A percentile compares a stretch with the other conserved stretches of the same genome.
phyloP scores from a whole-genome alignment of 2,888 invertebrate species.

The Aphelenchoides bicaudatus region DNA sequence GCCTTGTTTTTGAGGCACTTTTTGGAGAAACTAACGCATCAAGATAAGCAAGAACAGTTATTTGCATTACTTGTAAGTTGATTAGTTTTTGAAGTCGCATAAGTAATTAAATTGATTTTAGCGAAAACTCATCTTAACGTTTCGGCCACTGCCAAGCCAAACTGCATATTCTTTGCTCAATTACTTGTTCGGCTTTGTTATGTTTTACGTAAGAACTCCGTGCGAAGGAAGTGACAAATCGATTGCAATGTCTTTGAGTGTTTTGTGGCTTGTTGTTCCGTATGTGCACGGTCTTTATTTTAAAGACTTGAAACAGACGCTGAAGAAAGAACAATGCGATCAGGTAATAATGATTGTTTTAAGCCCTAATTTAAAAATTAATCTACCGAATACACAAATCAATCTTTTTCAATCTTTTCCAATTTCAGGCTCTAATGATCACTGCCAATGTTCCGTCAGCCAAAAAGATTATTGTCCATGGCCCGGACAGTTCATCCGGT shows the following conservation, averaged over 20 bases:
- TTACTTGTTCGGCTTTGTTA: slow-evolving; percentile 93
- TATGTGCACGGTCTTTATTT: slow-evolving; percentile 98
- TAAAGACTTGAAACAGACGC: slow-evolving; percentile 95
- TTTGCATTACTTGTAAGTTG: neutral
- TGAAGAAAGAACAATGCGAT: slow-evolving; percentile 97
- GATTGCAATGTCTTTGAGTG: slow-evolving; percentile 86
- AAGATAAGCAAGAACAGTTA: slow-evolving; percentile 60
- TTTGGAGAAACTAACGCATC: slow-evolving; percentile 80
- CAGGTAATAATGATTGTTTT: slow-evolving; percentile 64
- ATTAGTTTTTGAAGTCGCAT: slow-evolving; percentile 65
- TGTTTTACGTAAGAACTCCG: slow-evolving; percentile 95
- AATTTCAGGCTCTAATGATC: slow-evolving; percentile 84
- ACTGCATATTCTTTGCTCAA: slow-evolving; percentile 97
- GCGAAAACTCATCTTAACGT: slow-evolving; percentile 77
- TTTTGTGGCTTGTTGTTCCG: slow-evolving; percentile 96
- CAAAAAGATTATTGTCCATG: slow-evolving; percentile 73
- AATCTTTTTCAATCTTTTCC: too few relatives aligned
- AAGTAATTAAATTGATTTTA: slow-evolving; percentile 87
- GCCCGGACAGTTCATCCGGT: slow-evolving; percentile 73
- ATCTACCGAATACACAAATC: too few relatives aligned
- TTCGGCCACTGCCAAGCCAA: slow-evolving; percentile 69
- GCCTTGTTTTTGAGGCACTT: slow-evolving; percentile 86
- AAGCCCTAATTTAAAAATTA: too few relatives aligned
- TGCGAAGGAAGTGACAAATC: slow-evolving; percentile 90
- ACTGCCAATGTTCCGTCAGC: slow-evolving; percentile 99